Evolutionary conservation across 1,140 invertebrate genomes (phyloP).

Genomic region (Drosophila pandora): DNA sequence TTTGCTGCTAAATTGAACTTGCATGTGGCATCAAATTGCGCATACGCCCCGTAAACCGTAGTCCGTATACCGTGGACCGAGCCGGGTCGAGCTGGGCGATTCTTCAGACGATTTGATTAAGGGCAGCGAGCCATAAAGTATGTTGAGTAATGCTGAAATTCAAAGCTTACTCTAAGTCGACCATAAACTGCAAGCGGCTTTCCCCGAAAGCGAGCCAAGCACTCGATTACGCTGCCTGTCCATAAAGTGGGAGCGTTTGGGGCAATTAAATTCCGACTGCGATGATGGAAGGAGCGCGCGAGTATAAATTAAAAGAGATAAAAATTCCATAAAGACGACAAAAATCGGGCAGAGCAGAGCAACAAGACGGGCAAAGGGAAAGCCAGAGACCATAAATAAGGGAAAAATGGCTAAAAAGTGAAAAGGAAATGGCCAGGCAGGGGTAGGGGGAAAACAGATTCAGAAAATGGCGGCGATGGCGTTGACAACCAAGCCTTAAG

Average conservation of each 20-base stretch:
- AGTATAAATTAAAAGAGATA: conserved; percentile 61
- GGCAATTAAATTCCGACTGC: conserved; percentile 62
- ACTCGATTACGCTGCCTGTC: conserved; percentile 27
- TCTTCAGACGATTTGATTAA: conserved; percentile 61
- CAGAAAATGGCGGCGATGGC: conserved; percentile 40
- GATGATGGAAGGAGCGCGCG: conserved; percentile 44
- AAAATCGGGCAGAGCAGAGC: conserved; percentile 6
- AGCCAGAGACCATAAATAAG: conserved; percentile 52
- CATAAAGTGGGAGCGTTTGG: conserved; percentile 32
- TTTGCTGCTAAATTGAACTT: conserved; percentile 50
- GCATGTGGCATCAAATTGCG: conserved; percentile 54
- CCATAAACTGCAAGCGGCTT: conserved; percentile 27
- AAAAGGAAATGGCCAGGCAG: conserved; percentile 31
- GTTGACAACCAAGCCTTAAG: conserved; percentile 55
- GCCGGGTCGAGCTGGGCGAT: conserved; percentile 1
- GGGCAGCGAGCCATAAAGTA: conserved; percentile 56
- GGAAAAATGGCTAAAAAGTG: conserved; percentile 3
- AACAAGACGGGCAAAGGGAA: not conserved
- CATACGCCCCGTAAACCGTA: conserved; percentile 55
- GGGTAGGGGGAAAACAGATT: conserved; percentile 9
- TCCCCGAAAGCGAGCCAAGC: not conserved
- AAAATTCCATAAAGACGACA: conserved; percentile 52
- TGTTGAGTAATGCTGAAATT: conserved; percentile 41
- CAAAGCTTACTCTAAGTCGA: conserved; percentile 55
- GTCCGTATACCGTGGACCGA: not conserved